phyloP scores from a whole-genome alignment of 1,140 invertebrate genomes.

The Aleiodes sp. region DNA sequence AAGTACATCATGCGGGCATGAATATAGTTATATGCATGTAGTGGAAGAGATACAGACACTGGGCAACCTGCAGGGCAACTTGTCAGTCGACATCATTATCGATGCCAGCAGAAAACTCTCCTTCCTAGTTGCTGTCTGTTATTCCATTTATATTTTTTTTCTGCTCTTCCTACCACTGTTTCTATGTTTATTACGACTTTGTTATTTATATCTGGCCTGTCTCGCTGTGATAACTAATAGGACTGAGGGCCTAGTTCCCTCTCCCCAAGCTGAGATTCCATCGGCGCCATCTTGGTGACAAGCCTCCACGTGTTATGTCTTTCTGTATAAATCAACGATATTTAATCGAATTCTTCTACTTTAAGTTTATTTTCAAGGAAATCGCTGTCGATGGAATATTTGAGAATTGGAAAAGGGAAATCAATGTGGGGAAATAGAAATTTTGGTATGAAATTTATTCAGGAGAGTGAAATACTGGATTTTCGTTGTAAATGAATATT shows the following conservation, averaged over 20 bases:
- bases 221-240: slow-evolving; percentile 42
- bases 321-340: neutral
- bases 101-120: slow-evolving; percentile 42
- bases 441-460: too few species aligned
- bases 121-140: neutral
- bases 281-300: neutral
- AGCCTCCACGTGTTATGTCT: neutral
- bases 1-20: neutral
- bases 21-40: neutral
- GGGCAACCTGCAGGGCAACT: slow-evolving; percentile 50
- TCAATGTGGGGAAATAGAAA: too few species aligned
- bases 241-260: too few species aligned
- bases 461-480: too few species aligned
- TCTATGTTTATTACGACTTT: slow-evolving; percentile 39
- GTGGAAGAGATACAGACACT: neutral
- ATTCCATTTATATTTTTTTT: neutral
- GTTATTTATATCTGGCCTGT: slow-evolving; percentile 43
- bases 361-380: neutral
- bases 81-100: slow-evolving; percentile 55
- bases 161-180: neutral
- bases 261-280: neutral
- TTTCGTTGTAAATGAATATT: too few species aligned
- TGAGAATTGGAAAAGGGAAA: too few species aligned
- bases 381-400: neutral
- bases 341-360: neutral